Base-by-base conservation (phyloP, 2,888 invertebrate species). In the Campoplex nolae region DNA sequence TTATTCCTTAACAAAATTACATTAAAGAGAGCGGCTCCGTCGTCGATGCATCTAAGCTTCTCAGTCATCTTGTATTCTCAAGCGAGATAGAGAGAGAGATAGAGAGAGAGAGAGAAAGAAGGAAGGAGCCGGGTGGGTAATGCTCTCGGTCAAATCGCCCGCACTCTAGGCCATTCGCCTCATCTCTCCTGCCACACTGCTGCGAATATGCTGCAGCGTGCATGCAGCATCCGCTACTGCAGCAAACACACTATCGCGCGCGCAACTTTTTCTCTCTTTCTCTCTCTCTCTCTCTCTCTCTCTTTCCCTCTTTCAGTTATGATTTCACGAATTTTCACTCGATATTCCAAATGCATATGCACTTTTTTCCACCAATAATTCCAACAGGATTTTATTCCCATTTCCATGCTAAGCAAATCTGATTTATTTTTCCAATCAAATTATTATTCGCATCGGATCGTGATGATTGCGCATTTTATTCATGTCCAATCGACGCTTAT, bases 161-260 rank as follows among this genome's bases (percentile, higher is more conserved):
- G 80, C 87, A 83, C 85, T 88, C 80, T 84, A 78, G 84, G 87
- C 87, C 84, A 87, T 87, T 87, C 87, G 87, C 84, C 87, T 87
- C 82, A 74, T 83, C 80, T 86, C 80, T 85, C 74, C 65, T 83
- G 68, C 80, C 79, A 83, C 84, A 80, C 84, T 80, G 84, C 87
- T 79, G 84, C 75, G 84, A 84, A 84, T 84, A 74, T 75, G 82
- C 84, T 82, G 87, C 84, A 81, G 77, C 86, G 81, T 82, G 81
- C 84, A 84, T 82, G 84, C 84, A 84, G 87, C 84, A 84, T 87
- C 82, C 87, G 82, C 78, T 78, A 87, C 87, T 84, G 84, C 86
- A 83, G 70, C 84, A 81, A 77, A 75, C 65, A 74, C 77, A 81
- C 80, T 73, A 84, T 87, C 80, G 79, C 84, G 76, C 77, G 81